A percentile compares a stretch with the other conserved stretches of the same genome.
Conservation (phyloP, 2,797 vertebrate genomes). For the Crocodylus rhombifer region DNA sequence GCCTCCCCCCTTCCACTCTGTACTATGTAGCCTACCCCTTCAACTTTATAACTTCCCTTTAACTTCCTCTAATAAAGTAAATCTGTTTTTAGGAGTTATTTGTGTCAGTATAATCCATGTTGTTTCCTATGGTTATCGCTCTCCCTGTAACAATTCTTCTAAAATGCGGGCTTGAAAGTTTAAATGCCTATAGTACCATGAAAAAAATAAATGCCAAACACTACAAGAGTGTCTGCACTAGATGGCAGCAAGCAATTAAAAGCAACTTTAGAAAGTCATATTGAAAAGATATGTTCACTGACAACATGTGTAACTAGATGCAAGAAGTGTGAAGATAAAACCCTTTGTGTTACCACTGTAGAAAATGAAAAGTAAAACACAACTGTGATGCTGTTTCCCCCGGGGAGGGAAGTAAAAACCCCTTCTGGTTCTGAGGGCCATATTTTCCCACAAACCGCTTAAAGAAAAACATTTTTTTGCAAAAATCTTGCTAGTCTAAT, state of each 20-base stretch:
- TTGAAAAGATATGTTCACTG: not conserved
- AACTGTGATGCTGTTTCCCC: not conserved
- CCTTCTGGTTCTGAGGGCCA: too few relatives aligned
- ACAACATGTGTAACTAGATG: not conserved
- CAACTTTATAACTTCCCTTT: too few relatives aligned
- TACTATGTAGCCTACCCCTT: too few relatives aligned
- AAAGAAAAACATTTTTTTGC: not conserved
- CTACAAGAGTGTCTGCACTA: constrained; percentile 35
- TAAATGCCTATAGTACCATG: not conserved
- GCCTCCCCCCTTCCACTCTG: too few relatives aligned
- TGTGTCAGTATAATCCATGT: not conserved
- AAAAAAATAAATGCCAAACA: not conserved
- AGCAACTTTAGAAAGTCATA: not conserved
- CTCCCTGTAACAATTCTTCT: not conserved
- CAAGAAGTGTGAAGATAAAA: not conserved
- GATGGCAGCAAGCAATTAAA: constrained; percentile 61
- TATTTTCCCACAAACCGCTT: not conserved
- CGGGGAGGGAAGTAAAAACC: too few relatives aligned
- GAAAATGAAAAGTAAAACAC: not conserved
- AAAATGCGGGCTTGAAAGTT: not conserved
- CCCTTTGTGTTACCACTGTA: not conserved
- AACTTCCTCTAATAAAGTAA: too few relatives aligned
- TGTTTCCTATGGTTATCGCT: not conserved
- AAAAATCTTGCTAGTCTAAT: too few relatives aligned
- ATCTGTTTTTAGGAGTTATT: too few relatives aligned